Conservation (phyloP, 2,797 vertebrate genomes). For the Leptoclinus maculatus region DNA sequence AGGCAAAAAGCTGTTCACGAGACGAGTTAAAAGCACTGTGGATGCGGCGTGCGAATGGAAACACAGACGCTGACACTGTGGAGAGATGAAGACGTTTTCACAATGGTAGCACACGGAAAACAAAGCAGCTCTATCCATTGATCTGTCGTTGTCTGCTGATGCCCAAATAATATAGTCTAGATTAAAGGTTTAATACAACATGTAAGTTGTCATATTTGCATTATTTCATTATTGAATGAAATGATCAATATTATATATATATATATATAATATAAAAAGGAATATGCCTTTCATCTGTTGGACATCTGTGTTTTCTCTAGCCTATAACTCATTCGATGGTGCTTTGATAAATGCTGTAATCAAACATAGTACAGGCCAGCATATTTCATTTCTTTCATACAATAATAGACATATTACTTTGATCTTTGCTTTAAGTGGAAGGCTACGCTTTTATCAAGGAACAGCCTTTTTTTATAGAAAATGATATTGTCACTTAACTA, state of each 20-base stretch:
- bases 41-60: conserved; percentile 10
- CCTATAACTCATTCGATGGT: conserved; percentile 23
- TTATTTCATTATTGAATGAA: conserved; percentile 17
- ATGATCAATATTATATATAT: conserved; percentile 11
- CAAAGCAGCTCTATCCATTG: conserved; percentile 22
- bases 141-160: not conserved
- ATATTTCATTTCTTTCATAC: conserved; percentile 8
- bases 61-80: not conserved
- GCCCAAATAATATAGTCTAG: not conserved
- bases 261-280: not conserved
- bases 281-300: conserved; percentile 24
- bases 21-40: conserved; percentile 22
- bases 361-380: conserved; percentile 27
- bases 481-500: conserved; percentile 29
- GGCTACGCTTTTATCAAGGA: conserved; percentile 19
- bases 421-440: conserved; percentile 45
- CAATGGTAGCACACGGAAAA: conserved; percentile 15
- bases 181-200: conserved; percentile 29
- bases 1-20: conserved; percentile 42
- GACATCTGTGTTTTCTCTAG: conserved; percentile 25
- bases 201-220: conserved; percentile 35
- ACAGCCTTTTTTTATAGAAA: conserved; percentile 24
- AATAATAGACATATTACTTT: conserved; percentile 39
- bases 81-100: conserved; percentile 25
- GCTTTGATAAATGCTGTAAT: conserved; percentile 55